phyloP scores from a whole-genome alignment of 2,113 vertebrate genomes.

The Rynchops niger region DNA sequence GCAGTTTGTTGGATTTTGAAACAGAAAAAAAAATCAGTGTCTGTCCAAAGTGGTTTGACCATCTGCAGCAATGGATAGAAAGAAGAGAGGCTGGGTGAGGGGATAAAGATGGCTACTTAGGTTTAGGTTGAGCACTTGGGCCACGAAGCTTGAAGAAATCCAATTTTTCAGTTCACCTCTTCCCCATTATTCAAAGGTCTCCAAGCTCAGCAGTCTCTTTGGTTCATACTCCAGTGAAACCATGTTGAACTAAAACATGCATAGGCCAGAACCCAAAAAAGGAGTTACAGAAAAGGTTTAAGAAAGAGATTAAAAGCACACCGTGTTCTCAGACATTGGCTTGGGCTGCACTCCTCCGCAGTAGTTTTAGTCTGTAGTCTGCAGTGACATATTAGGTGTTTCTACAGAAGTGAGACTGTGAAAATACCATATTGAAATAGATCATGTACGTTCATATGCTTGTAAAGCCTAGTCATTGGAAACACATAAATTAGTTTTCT shows the following conservation, averaged over 20 bases:
- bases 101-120: not conserved
- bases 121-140: not conserved
- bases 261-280: not conserved
- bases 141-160: slow-evolving; percentile 15
- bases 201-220: not conserved
- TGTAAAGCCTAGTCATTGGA: not conserved
- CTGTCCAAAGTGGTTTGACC: not conserved
- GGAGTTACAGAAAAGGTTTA: not conserved
- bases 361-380: not conserved
- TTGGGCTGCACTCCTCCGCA: not conserved
- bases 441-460: fast-evolving
- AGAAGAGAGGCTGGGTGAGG: not conserved
- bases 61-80: not conserved
- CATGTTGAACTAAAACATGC: not conserved
- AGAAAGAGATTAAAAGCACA: not conserved
- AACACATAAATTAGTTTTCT: not conserved
- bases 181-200: slow-evolving; percentile 24
- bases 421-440: not conserved
- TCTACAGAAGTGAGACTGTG: not conserved
- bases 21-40: not conserved
- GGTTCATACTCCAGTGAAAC: not conserved
- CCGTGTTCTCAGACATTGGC: not conserved
- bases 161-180: slow-evolving; percentile 55
- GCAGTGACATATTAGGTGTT: not conserved
- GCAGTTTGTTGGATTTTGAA: not conserved